Evolutionary conservation across 2,888 invertebrate species (phyloP).

Genomic region (Adelphocoris suturalis): DNA sequence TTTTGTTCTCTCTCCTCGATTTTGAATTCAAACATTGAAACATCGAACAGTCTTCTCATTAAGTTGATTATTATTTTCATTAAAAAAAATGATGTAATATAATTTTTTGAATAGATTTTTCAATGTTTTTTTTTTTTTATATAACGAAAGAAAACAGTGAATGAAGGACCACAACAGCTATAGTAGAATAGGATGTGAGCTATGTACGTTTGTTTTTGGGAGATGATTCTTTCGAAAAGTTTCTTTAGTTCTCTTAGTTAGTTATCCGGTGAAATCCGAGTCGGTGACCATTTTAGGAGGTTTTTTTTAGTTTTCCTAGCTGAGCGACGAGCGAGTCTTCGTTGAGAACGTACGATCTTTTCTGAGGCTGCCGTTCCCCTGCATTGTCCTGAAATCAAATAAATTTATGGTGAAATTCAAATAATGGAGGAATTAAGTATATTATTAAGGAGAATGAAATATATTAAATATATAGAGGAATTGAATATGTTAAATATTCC

Average conservation of each 20-base stretch:
- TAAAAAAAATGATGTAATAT: background rate
- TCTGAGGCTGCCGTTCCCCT: slow-evolving; percentile 79
- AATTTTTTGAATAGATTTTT: slow-evolving; percentile 43
- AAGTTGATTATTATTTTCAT: slow-evolving; percentile 18
- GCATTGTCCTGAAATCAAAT: slow-evolving; percentile 77
- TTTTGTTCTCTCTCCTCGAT: slow-evolving; percentile 71
- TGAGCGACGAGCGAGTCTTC: slow-evolving; percentile 84
- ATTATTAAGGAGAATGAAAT: too few species aligned
- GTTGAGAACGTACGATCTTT: slow-evolving; percentile 82
- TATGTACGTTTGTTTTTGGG: slow-evolving; percentile 43
- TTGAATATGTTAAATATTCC: too few species aligned
- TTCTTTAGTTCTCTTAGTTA: background rate
- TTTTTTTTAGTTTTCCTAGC: slow-evolving; percentile 83
- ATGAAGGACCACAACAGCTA: slow-evolving; percentile 64
- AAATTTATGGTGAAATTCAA: background rate
- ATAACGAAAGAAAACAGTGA: slow-evolving; percentile 48
- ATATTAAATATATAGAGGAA: too few species aligned
- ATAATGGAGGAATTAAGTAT: too few species aligned
- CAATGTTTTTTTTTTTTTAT: slow-evolving; percentile 50
- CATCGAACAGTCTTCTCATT: slow-evolving; percentile 65
- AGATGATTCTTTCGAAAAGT: slow-evolving; percentile 38
- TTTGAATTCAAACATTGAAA: slow-evolving; percentile 53
- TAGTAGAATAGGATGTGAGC: slow-evolving; percentile 50
- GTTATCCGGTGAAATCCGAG: background rate
- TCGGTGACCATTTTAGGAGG: slow-evolving; percentile 74